These are phyloP conservation scores for Onychomys leucogaster DNA, from an alignment of 2,797 vertebrate species.

Conservation along the genomic window DNA sequence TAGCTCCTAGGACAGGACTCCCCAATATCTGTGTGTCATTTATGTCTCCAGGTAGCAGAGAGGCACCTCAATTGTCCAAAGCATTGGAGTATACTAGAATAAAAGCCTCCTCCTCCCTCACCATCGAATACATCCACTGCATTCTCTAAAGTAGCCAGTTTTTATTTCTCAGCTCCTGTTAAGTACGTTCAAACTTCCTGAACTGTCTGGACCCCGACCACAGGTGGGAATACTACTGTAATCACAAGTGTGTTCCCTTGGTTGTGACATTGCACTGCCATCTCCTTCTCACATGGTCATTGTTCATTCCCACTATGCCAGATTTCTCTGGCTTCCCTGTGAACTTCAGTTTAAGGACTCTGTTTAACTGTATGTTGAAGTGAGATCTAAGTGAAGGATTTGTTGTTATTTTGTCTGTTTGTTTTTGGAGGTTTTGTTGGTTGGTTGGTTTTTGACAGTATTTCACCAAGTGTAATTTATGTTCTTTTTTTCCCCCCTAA, in stretches of 20 bases:
- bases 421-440: not conserved
- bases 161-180: slow-evolving; percentile 8
- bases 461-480: slow-evolving; percentile 38
- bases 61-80: not conserved
- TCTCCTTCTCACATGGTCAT: not conserved
- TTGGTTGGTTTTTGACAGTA: not conserved
- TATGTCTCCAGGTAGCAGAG: not conserved
- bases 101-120: not conserved
- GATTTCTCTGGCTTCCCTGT: not conserved
- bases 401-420: not conserved
- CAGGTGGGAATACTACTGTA: not conserved
- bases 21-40: not conserved
- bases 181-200: not conserved
- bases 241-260: not conserved
- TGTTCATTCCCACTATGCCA: not conserved
- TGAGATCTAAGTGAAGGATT: accelerated
- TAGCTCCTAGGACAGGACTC: not conserved
- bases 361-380: not conserved
- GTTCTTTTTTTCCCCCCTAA: not conserved
- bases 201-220: not conserved
- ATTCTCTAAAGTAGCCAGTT: not conserved
- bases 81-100: not conserved
- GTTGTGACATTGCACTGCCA: accelerated
- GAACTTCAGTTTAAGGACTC: not conserved
- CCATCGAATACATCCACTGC: too few relatives aligned